Percentiles rank a stretch among this genome's conserved stretches.
Conservation (phyloP, 1,140 invertebrate genomes). For the Zaprionus kolodkinae region DNA sequence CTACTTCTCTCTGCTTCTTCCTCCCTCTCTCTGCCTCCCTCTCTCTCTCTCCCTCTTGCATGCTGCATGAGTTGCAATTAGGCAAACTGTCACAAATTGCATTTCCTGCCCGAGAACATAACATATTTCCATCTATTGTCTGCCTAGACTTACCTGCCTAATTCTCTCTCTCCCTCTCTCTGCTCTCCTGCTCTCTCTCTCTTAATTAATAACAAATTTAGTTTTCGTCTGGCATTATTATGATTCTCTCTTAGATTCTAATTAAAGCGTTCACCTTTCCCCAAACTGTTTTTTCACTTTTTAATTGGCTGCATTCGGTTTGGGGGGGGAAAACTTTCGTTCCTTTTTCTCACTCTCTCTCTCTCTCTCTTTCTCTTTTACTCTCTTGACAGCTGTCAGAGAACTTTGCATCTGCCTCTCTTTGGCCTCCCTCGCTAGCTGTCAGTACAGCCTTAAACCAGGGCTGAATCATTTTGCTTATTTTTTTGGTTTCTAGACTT, state of each 20-base stretch:
- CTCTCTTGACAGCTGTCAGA: neutral
- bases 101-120: conserved; percentile 19
- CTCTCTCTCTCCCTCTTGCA: conserved; percentile 1
- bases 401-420: neutral
- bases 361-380: neutral
- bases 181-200: neutral
- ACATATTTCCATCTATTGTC: conserved; percentile 1
- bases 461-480: neutral
- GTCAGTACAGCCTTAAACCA: neutral
- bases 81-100: conserved; percentile 36
- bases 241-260: conserved; percentile 2
- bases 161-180: neutral
- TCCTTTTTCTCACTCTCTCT: neutral
- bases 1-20: neutral
- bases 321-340: neutral
- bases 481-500: neutral
- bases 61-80: conserved; percentile 53
- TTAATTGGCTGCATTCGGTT: conserved; percentile 8
- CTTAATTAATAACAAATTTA: conserved; percentile 32
- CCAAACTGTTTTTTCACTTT: conserved; percentile 11
- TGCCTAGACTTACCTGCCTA: neutral
- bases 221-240: conserved; percentile 8
- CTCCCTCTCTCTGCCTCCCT: neutral
- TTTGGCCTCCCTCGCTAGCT: neutral
- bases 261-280: conserved; percentile 7